These are phyloP conservation scores for Charaxes varanes DNA, from an alignment of 1,140 invertebrate species.

Conservation along the genomic window DNA sequence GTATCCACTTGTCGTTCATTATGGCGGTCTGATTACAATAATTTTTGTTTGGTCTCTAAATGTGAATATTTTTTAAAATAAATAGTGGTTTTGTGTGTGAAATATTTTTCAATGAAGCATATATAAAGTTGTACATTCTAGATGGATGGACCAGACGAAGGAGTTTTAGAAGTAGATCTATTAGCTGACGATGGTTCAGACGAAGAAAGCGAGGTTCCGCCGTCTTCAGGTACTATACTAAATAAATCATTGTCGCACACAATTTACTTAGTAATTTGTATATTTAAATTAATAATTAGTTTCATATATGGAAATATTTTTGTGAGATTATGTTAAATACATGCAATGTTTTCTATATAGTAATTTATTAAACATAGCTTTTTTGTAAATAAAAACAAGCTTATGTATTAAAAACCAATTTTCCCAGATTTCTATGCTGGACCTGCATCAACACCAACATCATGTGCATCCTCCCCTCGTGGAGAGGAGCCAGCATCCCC, in stretches of 20 bases:
- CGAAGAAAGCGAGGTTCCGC: slow-evolving; percentile 67
- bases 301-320: no score
- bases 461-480: slow-evolving; percentile 73
- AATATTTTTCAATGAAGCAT: slow-evolving; percentile 17
- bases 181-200: slow-evolving; percentile 68
- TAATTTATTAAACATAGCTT: no score
- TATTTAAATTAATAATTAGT: no score
- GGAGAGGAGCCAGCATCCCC: slow-evolving; percentile 71
- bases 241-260: no score
- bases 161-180: slow-evolving; percentile 64
- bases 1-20: slow-evolving; percentile 63
- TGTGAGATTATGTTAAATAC: no score
- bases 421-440: slow-evolving; percentile 63
- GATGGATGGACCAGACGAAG: slow-evolving; percentile 67
- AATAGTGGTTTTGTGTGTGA: slow-evolving; percentile 2
- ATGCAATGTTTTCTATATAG: not conserved
- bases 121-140: slow-evolving; percentile 29
- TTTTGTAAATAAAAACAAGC: no score
- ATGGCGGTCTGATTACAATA: slow-evolving; percentile 67
- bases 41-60: slow-evolving; percentile 22
- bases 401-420: slow-evolving; percentile 6
- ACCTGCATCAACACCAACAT: slow-evolving; percentile 75
- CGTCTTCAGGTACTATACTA: slow-evolving; percentile 67
- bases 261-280: no score
- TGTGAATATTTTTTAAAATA: not conserved